Conservation (phyloP, 1,140 invertebrate species). For the Achroia grisella region DNA sequence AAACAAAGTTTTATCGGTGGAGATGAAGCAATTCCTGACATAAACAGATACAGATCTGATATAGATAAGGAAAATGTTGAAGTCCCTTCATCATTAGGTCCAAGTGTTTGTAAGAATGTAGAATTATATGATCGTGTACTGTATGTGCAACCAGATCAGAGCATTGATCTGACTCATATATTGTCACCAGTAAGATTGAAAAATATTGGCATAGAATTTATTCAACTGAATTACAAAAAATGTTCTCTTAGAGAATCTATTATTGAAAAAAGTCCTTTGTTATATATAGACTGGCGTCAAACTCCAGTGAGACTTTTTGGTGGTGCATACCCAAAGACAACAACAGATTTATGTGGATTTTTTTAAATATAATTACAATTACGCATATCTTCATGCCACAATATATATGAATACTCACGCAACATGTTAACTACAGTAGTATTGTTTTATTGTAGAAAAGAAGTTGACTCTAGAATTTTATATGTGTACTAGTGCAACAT, state of each 20-base stretch:
- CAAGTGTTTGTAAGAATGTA: conserved; percentile 43
- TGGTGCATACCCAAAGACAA: conserved; percentile 71
- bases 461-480: too few species aligned
- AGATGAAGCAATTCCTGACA: conserved; percentile 46
- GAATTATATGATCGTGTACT: conserved; percentile 35
- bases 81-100: conserved; percentile 42
- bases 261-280: conserved; percentile 28
- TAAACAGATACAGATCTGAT: conserved; percentile 54
- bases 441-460: too few species aligned
- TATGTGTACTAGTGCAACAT: too few species aligned
- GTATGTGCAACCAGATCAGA: conserved; percentile 50
- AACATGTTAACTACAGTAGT: too few species aligned
- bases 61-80: conserved; percentile 27
- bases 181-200: conserved; percentile 41
- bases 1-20: conserved; percentile 49
- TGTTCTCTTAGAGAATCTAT: conserved; percentile 41
- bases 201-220: conserved; percentile 48
- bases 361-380: conserved; percentile 39
- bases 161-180: conserved; percentile 42
- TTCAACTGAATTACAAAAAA: conserved; percentile 51
- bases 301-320: conserved; percentile 75
- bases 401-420: too few species aligned
- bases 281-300: conserved; percentile 75
- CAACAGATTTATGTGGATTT: conserved; percentile 68
- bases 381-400: too few species aligned